These are phyloP conservation scores for Cololabis saira DNA, from an alignment of 2,113 vertebrate species.

Conservation along the genomic window DNA sequence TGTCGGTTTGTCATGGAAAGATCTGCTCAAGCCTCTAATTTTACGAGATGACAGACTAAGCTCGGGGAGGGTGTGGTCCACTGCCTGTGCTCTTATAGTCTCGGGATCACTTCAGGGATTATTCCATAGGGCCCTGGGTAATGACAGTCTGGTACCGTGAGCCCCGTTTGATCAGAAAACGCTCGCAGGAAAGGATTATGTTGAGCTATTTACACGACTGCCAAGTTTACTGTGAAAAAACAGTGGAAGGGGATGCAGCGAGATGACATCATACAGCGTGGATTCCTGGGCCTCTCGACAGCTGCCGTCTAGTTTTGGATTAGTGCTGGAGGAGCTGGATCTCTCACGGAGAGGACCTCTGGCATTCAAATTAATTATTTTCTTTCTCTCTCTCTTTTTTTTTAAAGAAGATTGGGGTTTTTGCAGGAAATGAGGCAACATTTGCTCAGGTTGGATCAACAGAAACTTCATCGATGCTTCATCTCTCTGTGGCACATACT, in stretches of 20 bases:
- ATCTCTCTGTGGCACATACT: too few species aligned
- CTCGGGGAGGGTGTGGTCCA: slow-evolving; percentile 56
- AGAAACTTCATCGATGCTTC: not conserved
- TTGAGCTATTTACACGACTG: slow-evolving; percentile 75
- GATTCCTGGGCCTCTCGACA: slow-evolving; percentile 56
- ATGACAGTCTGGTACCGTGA: slow-evolving; percentile 68
- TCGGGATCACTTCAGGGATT: slow-evolving; percentile 76
- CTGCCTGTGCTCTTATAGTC: slow-evolving; percentile 41
- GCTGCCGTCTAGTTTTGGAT: slow-evolving; percentile 73
- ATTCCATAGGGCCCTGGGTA: slow-evolving; percentile 58
- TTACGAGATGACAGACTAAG: slow-evolving; percentile 57
- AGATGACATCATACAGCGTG: slow-evolving; percentile 61
- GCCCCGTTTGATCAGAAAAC: slow-evolving; percentile 75
- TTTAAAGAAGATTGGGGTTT: slow-evolving; percentile 34
- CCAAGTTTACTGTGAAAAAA: slow-evolving; percentile 60
- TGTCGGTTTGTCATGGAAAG: slow-evolving; percentile 58
- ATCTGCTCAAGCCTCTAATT: slow-evolving; percentile 48
- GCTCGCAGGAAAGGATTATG: slow-evolving; percentile 77
- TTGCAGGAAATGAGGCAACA: slow-evolving; percentile 15
- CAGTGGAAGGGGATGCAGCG: slow-evolving; percentile 51
- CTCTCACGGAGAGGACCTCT: slow-evolving; percentile 46
- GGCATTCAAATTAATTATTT: slow-evolving; percentile 23
- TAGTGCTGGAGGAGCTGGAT: slow-evolving; percentile 50
- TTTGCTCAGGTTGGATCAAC: not conserved
- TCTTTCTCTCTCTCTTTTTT: slow-evolving; percentile 26